These are phyloP conservation scores for Sialia sialis DNA, from an alignment of 2,113 vertebrate species.

Conservation along the genomic window DNA sequence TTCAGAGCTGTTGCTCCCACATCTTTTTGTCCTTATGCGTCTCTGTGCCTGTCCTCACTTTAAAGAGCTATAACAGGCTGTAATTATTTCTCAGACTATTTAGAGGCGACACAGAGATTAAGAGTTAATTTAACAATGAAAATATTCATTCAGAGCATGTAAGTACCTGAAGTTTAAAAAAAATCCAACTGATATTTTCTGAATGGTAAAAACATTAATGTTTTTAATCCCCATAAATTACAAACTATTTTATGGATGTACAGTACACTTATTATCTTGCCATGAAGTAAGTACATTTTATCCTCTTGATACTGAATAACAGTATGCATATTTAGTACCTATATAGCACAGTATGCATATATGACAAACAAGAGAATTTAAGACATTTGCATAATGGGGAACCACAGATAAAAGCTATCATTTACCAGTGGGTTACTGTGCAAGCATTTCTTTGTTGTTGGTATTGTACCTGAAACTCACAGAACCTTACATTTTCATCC, in stretches of 20 bases:
- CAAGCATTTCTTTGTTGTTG: not conserved
- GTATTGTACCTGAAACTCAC: not conserved
- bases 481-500: not conserved
- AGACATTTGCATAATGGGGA: not conserved
- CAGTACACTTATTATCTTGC: not conserved
- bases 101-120: not conserved
- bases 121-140: not conserved
- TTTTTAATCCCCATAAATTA: not conserved
- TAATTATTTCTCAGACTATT: conserved; percentile 8
- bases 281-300: not conserved
- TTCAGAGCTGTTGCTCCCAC: not conserved
- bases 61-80: not conserved
- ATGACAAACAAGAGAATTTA: not conserved
- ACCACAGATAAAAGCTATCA: not conserved
- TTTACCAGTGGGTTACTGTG: not conserved
- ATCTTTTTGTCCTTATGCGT: not conserved
- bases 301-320: not conserved
- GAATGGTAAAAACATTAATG: not conserved
- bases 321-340: not conserved
- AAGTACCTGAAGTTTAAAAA: not conserved
- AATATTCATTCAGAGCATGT: not conserved
- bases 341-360: not conserved
- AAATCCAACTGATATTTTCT: conserved; percentile 7
- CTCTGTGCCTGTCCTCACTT: not conserved
- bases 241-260: not conserved